Evolutionary conservation across 2,888 invertebrate species (phyloP).

Genomic region (Lycia hirtaria): DNA sequence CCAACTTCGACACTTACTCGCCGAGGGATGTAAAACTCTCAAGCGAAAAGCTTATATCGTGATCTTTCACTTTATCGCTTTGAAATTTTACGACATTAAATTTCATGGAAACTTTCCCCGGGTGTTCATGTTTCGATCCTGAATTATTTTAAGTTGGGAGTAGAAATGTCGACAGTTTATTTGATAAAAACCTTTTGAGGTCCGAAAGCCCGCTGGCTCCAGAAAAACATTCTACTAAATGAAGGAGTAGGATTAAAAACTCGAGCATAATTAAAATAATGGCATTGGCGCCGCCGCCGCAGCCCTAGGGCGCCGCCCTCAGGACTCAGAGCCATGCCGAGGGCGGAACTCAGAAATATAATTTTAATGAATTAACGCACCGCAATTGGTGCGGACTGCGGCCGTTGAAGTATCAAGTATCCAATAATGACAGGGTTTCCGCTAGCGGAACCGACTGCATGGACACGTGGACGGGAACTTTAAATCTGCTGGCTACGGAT

Average conservation of each 20-base stretch:
- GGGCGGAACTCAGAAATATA: slow-evolving; percentile 19
- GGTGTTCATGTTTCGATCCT: no score
- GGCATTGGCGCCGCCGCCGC: slow-evolving; percentile 7
- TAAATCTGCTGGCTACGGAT: no score
- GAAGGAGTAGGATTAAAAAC: slow-evolving; percentile 12
- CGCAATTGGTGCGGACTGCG: slow-evolving; percentile 27
- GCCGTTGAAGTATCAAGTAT: not conserved
- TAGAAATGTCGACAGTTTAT: no score
- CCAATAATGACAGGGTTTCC: slow-evolving; percentile 1
- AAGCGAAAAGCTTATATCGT: slow-evolving; percentile 19
- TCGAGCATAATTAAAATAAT: slow-evolving; percentile 24
- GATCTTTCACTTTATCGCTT: slow-evolving; percentile 11
- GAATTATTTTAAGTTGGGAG: no score
- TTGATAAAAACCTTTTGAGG: no score
- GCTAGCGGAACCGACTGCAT: no score
- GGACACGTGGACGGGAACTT: no score
- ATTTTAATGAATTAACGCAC: slow-evolving; percentile 37
- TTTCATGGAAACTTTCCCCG: not conserved
- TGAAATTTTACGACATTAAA: slow-evolving; percentile 3
- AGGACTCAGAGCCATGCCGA: slow-evolving; percentile 4
- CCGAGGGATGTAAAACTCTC: slow-evolving; percentile 7
- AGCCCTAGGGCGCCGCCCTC: slow-evolving; percentile 13
- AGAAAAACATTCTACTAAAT: not conserved
- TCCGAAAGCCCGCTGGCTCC: not conserved
- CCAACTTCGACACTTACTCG: slow-evolving; percentile 10